Evolutionary conservation across 2,113 vertebrate genomes (phyloP).

Genomic region (Oriolus oriolus): DNA sequence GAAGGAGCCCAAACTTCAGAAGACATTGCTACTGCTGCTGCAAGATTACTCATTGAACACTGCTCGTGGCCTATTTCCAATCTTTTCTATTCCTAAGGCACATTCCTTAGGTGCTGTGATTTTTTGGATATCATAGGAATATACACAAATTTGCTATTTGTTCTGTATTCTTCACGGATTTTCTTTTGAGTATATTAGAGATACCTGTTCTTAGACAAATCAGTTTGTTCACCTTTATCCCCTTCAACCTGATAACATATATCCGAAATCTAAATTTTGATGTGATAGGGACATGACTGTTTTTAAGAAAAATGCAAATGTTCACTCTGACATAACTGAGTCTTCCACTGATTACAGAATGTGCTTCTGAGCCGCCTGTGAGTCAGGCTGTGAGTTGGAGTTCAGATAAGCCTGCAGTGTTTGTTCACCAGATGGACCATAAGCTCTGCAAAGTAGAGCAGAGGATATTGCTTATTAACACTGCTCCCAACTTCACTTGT

Average conservation of each 20-base stretch:
- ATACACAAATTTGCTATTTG: not conserved
- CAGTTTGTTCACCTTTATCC: not conserved
- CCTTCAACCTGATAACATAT: not conserved
- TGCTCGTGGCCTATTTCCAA: not conserved
- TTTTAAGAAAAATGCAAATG: conserved; percentile 46
- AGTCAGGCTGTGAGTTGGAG: conserved; percentile 62
- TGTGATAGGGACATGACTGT: not conserved
- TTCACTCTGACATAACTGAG: conserved; percentile 57
- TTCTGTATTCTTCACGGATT: not conserved
- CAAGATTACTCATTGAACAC: not conserved
- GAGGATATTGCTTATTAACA: conserved; percentile 42
- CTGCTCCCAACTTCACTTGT: not conserved
- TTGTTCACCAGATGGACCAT: conserved; percentile 54
- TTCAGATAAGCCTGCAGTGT: conserved; percentile 40
- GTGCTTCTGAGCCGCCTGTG: conserved; percentile 15
- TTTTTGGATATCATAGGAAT: not conserved
- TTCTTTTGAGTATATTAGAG: not conserved
- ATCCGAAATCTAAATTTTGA: not conserved
- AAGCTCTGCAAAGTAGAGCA: conserved; percentile 25
- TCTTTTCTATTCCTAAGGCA: not conserved
- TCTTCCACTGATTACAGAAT: conserved; percentile 64
- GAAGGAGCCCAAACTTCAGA: not conserved
- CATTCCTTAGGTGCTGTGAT: not conserved
- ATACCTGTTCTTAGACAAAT: not conserved
- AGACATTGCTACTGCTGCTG: not conserved